Evolutionary conservation across 1,140 invertebrate genomes (phyloP), one percentile per base, ranked within the genome.

Genomic region (Acyrthosiphon pisum): DNA sequence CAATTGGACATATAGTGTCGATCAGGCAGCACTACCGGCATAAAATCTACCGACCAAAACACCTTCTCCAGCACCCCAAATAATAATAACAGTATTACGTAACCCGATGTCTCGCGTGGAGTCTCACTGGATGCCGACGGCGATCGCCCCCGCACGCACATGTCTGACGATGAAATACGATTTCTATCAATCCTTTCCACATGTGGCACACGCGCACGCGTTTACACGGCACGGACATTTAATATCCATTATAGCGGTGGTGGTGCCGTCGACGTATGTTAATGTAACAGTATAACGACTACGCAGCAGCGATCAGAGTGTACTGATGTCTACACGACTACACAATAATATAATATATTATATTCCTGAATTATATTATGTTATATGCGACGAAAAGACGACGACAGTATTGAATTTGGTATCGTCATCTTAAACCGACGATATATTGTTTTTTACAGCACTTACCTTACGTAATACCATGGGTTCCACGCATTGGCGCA

Each of bases 161-260:
- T 68, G 89, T 20, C 37, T 90, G 48, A 44, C 53, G 37, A 90
- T 50, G 50, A 90, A 90, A 90, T 37, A 90, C 53, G 14, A 68
- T 68, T 68, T 60, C 30, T 90, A 90, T 90, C 89, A 68, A 90
- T 90, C 89, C 56, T 90, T 90, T 90, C 89, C 89, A 68, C 53
- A 68, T 90, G 56, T 60, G 35, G 56, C 23, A 41, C 88, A 89
- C 35, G 50, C 88, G 41, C 83, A 41, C 83, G n/a, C 46, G 46
- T 88, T 89, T 56, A 50, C 20, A 2, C 50, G 35, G 23, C 50
- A 56, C 50, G 48, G 86, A 35, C 86, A 48, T 88, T 48, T 53
- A 88, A 44, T n/a, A 76, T 50, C 87, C 87, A 53, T 88, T 88
- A 41, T 3, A 86, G 46, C 84, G 41, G 46, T 44, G 41, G 46